Conservation (phyloP, 37 sponge, comb jelly and placozoan species). For the Amphimedon queenslandica region DNA sequence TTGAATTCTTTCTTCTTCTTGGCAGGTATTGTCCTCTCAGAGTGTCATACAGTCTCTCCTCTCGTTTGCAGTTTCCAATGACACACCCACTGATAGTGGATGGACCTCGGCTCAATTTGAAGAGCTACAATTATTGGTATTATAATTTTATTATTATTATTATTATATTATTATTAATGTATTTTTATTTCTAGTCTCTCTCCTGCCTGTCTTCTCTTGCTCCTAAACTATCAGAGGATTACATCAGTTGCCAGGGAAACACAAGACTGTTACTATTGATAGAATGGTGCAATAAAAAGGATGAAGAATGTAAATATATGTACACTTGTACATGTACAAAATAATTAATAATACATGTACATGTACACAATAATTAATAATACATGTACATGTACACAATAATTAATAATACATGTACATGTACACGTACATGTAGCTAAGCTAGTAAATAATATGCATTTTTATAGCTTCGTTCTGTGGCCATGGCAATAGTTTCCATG, state of each 20-base stretch:
- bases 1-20: too few relatives aligned
- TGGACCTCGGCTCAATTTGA: slow-evolving; percentile 97
- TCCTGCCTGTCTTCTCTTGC: slow-evolving; percentile 78
- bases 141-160: background rate
- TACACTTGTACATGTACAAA: too few relatives aligned
- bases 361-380: background rate
- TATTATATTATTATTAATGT: background rate
- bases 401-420: too few relatives aligned
- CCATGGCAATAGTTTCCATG: slow-evolving; percentile 92
- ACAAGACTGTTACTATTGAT: slow-evolving; percentile 86
- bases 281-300: slow-evolving; percentile 82
- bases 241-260: slow-evolving; percentile 91
- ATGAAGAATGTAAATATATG: too few relatives aligned
- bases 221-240: slow-evolving; percentile 73
- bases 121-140: slow-evolving; percentile 92
- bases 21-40: slow-evolving; percentile 69
- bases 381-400: too few relatives aligned
- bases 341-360: background rate
- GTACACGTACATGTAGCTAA: background rate
- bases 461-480: slow-evolving; percentile 63
- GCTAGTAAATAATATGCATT: background rate
- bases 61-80: slow-evolving; percentile 87
- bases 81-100: slow-evolving; percentile 53
- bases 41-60: slow-evolving; percentile 74
- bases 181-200: slow-evolving; percentile 64